These are phyloP conservation scores for Cathartes aura DNA, from an alignment of 2,113 vertebrate genomes.

Conservation along the genomic window DNA sequence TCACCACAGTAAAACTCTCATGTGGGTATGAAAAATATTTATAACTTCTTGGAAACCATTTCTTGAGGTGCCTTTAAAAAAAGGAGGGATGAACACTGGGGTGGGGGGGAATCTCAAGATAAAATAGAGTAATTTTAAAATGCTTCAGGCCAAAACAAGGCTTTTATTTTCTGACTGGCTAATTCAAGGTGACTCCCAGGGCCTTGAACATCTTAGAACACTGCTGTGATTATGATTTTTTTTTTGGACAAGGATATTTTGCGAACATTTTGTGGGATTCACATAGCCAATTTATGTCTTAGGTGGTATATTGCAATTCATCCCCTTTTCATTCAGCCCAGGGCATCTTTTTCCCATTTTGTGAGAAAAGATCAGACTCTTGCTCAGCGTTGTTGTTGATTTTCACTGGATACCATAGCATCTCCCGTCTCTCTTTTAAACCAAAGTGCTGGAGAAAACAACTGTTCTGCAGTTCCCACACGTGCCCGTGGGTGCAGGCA, in stretches of 20 bases:
- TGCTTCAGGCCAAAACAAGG: not conserved
- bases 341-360: accelerated
- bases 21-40: not conserved
- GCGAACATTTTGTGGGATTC: accelerated
- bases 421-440: not conserved
- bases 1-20: not conserved
- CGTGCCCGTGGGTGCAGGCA: accelerated
- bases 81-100: not conserved
- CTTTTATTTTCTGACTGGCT: not conserved
- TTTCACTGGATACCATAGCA: accelerated
- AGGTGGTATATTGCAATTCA: accelerated
- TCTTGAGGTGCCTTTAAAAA: not conserved
- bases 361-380: not conserved
- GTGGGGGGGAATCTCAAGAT: accelerated
- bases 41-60: not conserved
- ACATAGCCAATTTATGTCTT: accelerated
- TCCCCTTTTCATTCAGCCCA: not conserved
- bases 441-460: accelerated
- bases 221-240: not conserved
- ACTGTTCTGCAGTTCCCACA: accelerated
- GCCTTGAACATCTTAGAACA: not conserved
- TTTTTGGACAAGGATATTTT: not conserved
- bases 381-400: too few species aligned
- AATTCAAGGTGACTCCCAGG: not conserved
- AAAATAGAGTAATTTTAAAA: accelerated